phyloP scores from a whole-genome alignment of 2,888 invertebrate genomes.

The Microctonus aethiopoides region DNA sequence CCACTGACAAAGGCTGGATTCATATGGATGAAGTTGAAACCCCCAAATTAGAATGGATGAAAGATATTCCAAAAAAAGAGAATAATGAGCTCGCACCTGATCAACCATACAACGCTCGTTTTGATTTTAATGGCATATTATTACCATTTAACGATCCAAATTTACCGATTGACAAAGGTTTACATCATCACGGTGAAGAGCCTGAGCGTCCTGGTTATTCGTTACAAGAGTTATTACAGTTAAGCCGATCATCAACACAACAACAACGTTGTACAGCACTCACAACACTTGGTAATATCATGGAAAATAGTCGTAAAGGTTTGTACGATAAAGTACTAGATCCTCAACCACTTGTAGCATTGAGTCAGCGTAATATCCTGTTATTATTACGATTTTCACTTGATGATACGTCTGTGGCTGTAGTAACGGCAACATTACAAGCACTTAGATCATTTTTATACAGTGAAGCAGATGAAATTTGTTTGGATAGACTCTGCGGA shows the following conservation, averaged over 20 bases:
- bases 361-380: constrained; percentile 78
- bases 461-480: constrained; percentile 82
- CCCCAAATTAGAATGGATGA: constrained; percentile 92
- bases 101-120: constrained; percentile 81
- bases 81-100: constrained; percentile 65
- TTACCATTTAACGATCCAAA: constrained; percentile 77
- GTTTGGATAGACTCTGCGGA: constrained; percentile 77
- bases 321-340: constrained; percentile 81
- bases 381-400: constrained; percentile 86
- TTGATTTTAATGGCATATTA: constrained; percentile 83
- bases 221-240: constrained; percentile 85
- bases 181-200: constrained; percentile 95
- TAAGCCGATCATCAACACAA: constrained; percentile 80
- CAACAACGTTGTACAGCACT: constrained; percentile 88
- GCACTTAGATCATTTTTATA: constrained; percentile 81
- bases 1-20: constrained; percentile 79
- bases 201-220: constrained; percentile 92
- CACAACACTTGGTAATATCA: constrained; percentile 81
- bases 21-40: constrained; percentile 88
- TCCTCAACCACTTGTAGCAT: constrained; percentile 72
- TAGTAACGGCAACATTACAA: constrained; percentile 81
- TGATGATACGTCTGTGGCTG: constrained; percentile 82
- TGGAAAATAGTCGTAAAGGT: constrained; percentile 79
- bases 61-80: constrained; percentile 71
- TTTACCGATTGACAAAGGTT: constrained; percentile 71